phyloP scores from a whole-genome alignment of 2,797 vertebrate species.

The Melopsittacus undulatus region DNA sequence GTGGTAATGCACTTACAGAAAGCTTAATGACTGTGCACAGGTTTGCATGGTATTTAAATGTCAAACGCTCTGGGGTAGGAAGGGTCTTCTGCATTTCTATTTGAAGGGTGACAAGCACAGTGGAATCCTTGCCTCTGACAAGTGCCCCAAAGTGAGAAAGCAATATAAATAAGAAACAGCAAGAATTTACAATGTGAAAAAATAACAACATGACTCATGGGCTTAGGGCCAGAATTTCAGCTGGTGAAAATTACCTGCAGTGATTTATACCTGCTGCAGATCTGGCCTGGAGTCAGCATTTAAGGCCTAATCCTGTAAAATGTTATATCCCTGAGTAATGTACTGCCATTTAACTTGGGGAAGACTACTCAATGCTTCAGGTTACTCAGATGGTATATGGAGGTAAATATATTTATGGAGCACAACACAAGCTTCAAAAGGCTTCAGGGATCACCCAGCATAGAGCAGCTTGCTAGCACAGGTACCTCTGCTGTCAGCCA shows the following conservation, averaged over 20 bases:
- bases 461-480: not conserved
- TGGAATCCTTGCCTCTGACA: not conserved
- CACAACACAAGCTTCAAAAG: not conserved
- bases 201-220: conserved; percentile 47
- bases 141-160: conserved; percentile 34
- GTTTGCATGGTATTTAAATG: not conserved
- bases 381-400: not conserved
- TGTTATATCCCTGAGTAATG: not conserved
- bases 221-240: conserved; percentile 55
- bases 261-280: conserved; percentile 63
- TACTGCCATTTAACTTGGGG: not conserved
- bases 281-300: conserved; percentile 32
- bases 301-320: conserved; percentile 11
- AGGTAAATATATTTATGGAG: not conserved
- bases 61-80: not conserved
- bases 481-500: not conserved
- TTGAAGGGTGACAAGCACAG: not conserved
- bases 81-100: not conserved
- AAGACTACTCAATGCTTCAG: not conserved
- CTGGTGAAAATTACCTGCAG: conserved; percentile 65
- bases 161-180: conserved; percentile 56
- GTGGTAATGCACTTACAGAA: not conserved
- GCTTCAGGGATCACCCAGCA: not conserved
- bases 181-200: conserved; percentile 70
- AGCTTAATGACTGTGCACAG: not conserved